Conservation (phyloP, 2,888 invertebrate species). For the Mesorhabditis spiculigera region DNA sequence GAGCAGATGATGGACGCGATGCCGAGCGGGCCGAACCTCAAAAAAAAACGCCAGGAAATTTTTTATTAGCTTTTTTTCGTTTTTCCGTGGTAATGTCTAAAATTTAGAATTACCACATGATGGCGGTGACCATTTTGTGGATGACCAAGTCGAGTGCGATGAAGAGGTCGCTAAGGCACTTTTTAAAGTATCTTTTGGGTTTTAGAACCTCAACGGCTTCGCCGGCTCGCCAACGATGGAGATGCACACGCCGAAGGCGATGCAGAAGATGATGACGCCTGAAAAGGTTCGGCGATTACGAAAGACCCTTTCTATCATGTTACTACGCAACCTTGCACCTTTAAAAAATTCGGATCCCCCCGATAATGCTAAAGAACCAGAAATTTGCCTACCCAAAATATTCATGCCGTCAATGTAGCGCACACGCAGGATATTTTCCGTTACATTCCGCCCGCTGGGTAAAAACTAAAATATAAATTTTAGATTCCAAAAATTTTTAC, state of each 20-base stretch:
- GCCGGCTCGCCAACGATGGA: conserved; percentile 79
- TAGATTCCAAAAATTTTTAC: background rate
- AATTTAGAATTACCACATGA: conserved; percentile 72
- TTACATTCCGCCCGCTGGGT: conserved; percentile 7
- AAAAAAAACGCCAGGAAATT: background rate
- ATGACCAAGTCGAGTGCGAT: conserved; percentile 81
- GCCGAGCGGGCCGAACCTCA: conserved; percentile 70
- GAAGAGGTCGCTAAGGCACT: conserved; percentile 59
- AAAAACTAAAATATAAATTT: background rate
- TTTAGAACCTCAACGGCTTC: conserved; percentile 65
- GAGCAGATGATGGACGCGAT: conserved; percentile 70
- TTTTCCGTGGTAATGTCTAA: background rate
- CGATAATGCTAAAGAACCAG: background rate
- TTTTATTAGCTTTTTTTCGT: background rate
- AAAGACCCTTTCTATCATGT: background rate
- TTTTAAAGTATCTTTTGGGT: conserved; percentile 3
- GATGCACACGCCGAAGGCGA: conserved; percentile 79
- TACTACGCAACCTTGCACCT: background rate
- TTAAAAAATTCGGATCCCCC: background rate
- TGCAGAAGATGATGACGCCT: conserved; percentile 68
- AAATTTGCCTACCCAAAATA: conserved; percentile 64
- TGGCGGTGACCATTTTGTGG: conserved; percentile 82
- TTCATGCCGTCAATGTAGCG: conserved; percentile 67
- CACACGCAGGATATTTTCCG: conserved; percentile 9
- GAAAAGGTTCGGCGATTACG: conserved; percentile 8